phyloP scores from a whole-genome alignment of 2,797 vertebrate species.

The Spheniscus humboldti region DNA sequence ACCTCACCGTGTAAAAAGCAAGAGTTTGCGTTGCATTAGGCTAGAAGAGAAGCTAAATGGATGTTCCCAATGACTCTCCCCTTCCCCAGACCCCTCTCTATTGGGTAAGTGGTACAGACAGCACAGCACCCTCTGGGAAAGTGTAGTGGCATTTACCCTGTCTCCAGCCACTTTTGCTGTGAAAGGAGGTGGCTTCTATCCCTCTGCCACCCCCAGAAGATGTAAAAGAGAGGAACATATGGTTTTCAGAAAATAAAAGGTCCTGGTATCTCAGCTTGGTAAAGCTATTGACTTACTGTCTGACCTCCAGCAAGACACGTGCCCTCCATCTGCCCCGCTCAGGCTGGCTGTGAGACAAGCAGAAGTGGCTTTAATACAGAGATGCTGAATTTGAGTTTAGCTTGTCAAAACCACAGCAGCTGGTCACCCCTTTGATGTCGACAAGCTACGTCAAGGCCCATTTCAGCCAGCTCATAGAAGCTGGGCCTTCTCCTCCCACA shows the following conservation, averaged over 20 bases:
- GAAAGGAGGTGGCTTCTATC: background rate
- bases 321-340: slow-evolving; percentile 34
- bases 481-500: background rate
- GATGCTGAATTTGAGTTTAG: slow-evolving; percentile 2
- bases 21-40: background rate
- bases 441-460: background rate
- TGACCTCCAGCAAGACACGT: slow-evolving; percentile 21
- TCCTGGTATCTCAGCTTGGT: background rate
- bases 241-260: slow-evolving; percentile 35
- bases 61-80: background rate
- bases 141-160: background rate
- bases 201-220: slow-evolving; percentile 17
- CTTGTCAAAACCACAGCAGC: slow-evolving; percentile 34
- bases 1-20: background rate
- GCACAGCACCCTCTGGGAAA: background rate
- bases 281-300: slow-evolving; percentile 49
- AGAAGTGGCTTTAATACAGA: background rate
- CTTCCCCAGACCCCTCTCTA: background rate
- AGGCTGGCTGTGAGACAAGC: background rate
- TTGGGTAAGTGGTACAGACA: background rate
- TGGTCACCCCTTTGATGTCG: background rate
- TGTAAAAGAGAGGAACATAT: slow-evolving; percentile 33
- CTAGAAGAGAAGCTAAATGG: background rate
- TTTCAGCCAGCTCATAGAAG: background rate
- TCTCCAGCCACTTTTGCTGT: background rate